Conservation (phyloP, 2,888 invertebrate species). For the Meganola albula region DNA sequence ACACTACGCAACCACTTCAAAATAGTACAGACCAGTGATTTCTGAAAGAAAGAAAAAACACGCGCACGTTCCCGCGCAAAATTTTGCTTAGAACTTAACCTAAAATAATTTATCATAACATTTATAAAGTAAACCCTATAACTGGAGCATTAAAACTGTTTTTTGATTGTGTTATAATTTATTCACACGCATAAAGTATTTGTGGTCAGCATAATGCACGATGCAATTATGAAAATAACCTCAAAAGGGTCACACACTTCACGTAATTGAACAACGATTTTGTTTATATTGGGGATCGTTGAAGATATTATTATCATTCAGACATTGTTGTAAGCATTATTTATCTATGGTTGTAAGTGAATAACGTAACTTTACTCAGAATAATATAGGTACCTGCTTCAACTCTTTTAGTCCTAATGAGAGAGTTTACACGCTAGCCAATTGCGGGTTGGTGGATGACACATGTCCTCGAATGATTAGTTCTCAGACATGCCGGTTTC, state of each 20-base stretch:
- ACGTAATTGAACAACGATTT: slow-evolving; percentile 48
- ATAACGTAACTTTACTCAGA: slow-evolving; percentile 10
- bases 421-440: no score
- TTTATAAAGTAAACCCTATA: neutral
- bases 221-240: slow-evolving; percentile 36
- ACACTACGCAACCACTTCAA: slow-evolving; percentile 53
- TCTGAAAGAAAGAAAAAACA: slow-evolving; percentile 38
- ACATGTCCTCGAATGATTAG: no score
- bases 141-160: neutral
- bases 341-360: slow-evolving; percentile 15
- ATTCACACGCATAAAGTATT: slow-evolving; percentile 27
- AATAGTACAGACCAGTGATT: slow-evolving; percentile 52
- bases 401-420: no score
- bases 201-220: slow-evolving; percentile 25
- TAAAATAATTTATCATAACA: slow-evolving; percentile 5
- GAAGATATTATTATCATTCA: slow-evolving; percentile 24
- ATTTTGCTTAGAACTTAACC: slow-evolving; percentile 27
- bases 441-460: no score
- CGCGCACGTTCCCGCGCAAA: slow-evolving; percentile 48
- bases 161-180: slow-evolving; percentile 13
- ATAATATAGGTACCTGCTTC: no score
- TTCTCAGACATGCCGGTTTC: no score
- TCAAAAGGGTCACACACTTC: slow-evolving; percentile 55
- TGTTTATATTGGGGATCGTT: slow-evolving; percentile 24
- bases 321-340: no score